Base-by-base conservation (phyloP, 30 jellyfish, hydroid and myxozoan species). In the Pseudorhiza aurosa region DNA sequence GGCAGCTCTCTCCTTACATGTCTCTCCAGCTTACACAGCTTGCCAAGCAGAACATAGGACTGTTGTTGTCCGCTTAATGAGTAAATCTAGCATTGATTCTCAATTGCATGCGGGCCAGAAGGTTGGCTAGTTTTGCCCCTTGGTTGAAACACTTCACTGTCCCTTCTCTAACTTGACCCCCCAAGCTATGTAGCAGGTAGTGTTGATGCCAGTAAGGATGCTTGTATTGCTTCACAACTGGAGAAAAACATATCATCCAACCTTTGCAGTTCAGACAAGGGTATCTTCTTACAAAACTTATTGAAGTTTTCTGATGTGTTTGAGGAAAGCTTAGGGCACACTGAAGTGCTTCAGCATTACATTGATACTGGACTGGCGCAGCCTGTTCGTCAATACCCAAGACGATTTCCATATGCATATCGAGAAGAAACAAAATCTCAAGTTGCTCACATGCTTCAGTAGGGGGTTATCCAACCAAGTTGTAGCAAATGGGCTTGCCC, bases 351-450 rank as follows among this genome's bases (percentile, higher is more conserved):
- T 44, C 50, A 39, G 1, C 96, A 85, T 36, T 35, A 55, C 15
- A 85, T 74, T 42, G 85, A 64, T 24, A 85, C 96, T 58, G 96
- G 89, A n/a, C n/a, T n/a, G n/a, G n/a, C n/a, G n/a, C n/a, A n/a
- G 36, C 87, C 91, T 0, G 65, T 79, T 17, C 88, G 77, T 2
- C 88, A 79, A 31, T 29, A 39, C 28, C 87, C 91, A 8, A 17
- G 75, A 9, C 79, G 91, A 4, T 36, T 79, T 27, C 88, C 91
- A 31, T 45, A 2, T 56, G 53, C 70, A 24, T 67, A 47, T 8
- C 40, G 85, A 5, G 84, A 45, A 4, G 91, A 79, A 32, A 60
- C 69, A 8, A 58, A 79, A 8, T 10, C 9, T 8, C 83, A 79
- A 39, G 85, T 65, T 8, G 12, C 37, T 42, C 40, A 42, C 5